Conservation (phyloP, 1,140 invertebrate species). For the Hyles vespertilio region DNA sequence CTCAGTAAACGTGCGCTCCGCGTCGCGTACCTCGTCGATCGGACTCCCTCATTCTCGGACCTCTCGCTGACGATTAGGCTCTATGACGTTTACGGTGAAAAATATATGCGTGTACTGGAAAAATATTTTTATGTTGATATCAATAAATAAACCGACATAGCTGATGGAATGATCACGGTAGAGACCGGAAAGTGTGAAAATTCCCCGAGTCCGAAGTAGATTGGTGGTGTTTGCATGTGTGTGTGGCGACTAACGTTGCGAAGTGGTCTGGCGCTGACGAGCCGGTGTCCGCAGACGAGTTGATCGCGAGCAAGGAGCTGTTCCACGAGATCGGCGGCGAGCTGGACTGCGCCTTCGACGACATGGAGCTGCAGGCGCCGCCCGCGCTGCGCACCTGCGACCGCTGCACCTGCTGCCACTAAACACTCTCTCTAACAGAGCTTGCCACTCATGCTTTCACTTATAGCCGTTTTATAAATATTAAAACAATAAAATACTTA, state of each 20-base stretch:
- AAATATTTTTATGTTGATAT: constrained; percentile 30
- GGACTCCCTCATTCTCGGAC: constrained; percentile 9
- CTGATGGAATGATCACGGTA: constrained; percentile 61
- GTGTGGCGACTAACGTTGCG: constrained; percentile 27
- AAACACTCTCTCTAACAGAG: constrained; percentile 20
- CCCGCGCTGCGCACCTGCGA: constrained; percentile 36
- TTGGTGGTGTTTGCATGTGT: constrained; percentile 34
- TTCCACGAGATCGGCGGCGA: constrained; percentile 98
- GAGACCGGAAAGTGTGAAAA: neutral
- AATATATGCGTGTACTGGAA: too few relatives aligned
- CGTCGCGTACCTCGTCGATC: constrained; percentile 2
- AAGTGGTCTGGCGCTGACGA: constrained; percentile 24
- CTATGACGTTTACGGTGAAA: neutral
- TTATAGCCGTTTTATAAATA: too few relatives aligned
- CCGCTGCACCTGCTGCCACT: constrained; percentile 65
- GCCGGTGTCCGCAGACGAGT: constrained; percentile 88
- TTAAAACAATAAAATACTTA: constrained; percentile 7
- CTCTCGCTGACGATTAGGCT: constrained; percentile 5
- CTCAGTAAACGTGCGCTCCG: constrained; percentile 14
- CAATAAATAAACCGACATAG: constrained; percentile 54
- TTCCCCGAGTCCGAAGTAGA: neutral
- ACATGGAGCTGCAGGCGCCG: constrained; percentile 77
- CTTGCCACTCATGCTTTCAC: constrained; percentile 1
- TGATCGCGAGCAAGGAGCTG: constrained; percentile 97
- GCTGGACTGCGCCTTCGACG: constrained; percentile 96